Conservation (phyloP, 2,113 vertebrate species). For the Phoxinus phoxinus region DNA sequence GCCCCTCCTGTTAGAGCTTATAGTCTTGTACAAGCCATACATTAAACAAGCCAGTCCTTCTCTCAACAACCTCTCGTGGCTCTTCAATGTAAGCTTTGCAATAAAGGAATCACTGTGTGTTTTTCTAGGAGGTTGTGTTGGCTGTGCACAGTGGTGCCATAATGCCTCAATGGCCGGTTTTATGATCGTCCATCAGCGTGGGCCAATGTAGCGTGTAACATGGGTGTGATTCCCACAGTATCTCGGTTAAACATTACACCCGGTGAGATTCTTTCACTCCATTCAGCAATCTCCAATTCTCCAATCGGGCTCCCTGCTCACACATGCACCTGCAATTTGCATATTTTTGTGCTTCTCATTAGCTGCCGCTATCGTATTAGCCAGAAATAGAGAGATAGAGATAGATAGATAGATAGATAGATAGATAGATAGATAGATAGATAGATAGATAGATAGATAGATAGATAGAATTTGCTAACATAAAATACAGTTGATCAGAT, state of each 20-base stretch:
- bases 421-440: no score
- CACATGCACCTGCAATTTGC: conserved; percentile 7
- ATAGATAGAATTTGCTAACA: no score
- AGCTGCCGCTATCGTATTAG: background rate
- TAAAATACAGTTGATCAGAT: no score
- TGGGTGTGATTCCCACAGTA: conserved; percentile 42
- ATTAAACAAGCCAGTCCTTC: conserved; percentile 23
- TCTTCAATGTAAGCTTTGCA: conserved; percentile 5
- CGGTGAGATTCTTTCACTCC: background rate
- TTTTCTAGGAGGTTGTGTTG: conserved; percentile 1
- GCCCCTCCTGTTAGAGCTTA: conserved; percentile 10
- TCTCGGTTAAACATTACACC: conserved; percentile 48
- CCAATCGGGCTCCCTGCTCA: conserved; percentile 14
- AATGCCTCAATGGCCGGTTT: conserved; percentile 42
- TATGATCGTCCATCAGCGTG: conserved; percentile 48
- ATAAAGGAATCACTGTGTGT: conserved; percentile 27
- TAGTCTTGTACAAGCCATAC: conserved; percentile 38
- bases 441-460: no score
- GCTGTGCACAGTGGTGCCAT: conserved; percentile 9
- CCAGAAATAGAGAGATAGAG: no score
- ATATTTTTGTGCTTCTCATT: conserved; percentile 35
- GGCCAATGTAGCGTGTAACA: conserved; percentile 56
- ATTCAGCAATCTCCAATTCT: background rate
- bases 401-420: no score
- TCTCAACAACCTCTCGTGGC: background rate